phyloP scores from a whole-genome alignment of 2,888 invertebrate genomes.

The Homarus gammarus region DNA sequence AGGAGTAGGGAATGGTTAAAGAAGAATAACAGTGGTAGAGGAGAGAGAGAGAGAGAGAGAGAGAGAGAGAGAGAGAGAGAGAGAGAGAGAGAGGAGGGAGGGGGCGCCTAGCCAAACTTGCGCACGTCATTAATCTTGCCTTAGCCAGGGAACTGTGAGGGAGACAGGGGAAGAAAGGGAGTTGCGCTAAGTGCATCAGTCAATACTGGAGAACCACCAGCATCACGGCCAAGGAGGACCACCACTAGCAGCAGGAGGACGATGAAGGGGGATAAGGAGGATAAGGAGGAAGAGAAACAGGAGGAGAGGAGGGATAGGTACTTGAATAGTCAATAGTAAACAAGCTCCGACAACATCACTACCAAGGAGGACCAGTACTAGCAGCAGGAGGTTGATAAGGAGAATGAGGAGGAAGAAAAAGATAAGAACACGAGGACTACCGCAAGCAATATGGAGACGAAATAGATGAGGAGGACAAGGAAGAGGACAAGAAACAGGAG shows the following conservation, averaged over 20 bases:
- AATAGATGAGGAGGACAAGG: background rate
- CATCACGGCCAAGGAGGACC: slow-evolving; percentile 7
- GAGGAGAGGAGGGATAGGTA: background rate
- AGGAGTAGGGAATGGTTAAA: too few species aligned
- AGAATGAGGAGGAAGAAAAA: background rate
- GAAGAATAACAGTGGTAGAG: background rate
- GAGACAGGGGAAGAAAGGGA: slow-evolving; percentile 67
- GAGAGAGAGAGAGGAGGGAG: too few species aligned
- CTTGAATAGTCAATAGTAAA: too few species aligned
- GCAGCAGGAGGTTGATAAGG: background rate
- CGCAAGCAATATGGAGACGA: background rate
- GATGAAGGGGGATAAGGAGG: too few species aligned
- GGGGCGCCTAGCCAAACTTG: slow-evolving; percentile 62
- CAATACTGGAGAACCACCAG: slow-evolving; percentile 53
- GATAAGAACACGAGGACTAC: background rate
- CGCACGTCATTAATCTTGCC: slow-evolving; percentile 64
- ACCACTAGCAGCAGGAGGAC: background rate
- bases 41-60: background rate
- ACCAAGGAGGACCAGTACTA: too few species aligned
- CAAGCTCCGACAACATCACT: too few species aligned
- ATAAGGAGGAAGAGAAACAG: background rate
- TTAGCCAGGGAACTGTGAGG: slow-evolving; percentile 61
- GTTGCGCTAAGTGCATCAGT: slow-evolving; percentile 70
- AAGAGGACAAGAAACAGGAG: background rate
- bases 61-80: too few species aligned